A percentile compares a stretch with the other conserved stretches of the same genome.
These are phyloP conservation scores for Lasiurus borealis DNA, from an alignment of 2,113 vertebrate species.

Conservation along the genomic window DNA sequence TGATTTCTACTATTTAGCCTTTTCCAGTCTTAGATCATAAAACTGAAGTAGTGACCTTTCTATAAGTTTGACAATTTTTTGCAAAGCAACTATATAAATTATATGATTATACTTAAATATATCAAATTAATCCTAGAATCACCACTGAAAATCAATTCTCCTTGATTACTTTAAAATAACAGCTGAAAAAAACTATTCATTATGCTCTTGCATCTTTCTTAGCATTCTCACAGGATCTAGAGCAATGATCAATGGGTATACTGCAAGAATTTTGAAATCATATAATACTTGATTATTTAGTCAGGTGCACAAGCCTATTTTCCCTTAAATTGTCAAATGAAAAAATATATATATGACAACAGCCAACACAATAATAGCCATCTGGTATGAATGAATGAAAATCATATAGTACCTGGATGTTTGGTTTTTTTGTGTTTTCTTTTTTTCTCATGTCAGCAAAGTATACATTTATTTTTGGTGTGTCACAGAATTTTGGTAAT, in stretches of 20 bases:
- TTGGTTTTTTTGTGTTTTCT: no score
- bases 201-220: neutral
- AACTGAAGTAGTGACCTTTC: neutral
- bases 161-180: conserved; percentile 10
- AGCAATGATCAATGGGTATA: neutral
- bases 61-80: neutral
- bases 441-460: neutral
- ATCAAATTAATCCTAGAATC: neutral
- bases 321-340: neutral
- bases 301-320: neutral
- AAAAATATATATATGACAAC: neutral
- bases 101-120: neutral
- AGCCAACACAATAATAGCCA: neutral
- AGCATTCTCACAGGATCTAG: neutral
- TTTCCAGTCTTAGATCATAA: conserved; percentile 27
- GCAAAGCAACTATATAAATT: neutral
- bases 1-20: conserved; percentile 31
- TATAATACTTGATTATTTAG: neutral
- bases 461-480: neutral
- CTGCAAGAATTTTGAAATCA: neutral
- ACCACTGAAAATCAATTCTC: neutral
- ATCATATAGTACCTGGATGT: neutral
- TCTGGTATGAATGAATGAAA: neutral
- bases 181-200: neutral
- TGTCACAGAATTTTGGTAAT: neutral